Percentiles rank a stretch among this genome's conserved stretches.
phyloP scores from a whole-genome alignment of 2,888 invertebrate species.

The Iphiclides podalirius region DNA sequence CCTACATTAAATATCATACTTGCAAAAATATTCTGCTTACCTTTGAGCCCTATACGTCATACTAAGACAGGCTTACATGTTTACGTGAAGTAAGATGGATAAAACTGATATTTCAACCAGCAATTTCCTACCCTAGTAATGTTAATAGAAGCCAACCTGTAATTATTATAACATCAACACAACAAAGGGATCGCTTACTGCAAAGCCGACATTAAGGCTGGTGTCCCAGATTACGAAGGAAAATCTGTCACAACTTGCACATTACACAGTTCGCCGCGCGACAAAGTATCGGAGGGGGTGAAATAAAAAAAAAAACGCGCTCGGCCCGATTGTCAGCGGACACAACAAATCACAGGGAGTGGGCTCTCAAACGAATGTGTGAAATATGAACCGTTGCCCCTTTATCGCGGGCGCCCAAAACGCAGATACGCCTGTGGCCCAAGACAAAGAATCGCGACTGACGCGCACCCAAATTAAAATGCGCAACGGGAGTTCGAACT shows the following conservation, averaged over 20 bases:
- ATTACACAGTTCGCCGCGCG: slow-evolving; percentile 24
- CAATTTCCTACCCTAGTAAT: too few species aligned
- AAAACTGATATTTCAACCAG: too few species aligned
- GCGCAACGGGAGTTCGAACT: too few species aligned
- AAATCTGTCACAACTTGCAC: slow-evolving; percentile 20
- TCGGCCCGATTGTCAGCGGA: slow-evolving; percentile 39
- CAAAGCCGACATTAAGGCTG: too few species aligned
- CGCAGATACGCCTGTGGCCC: slow-evolving; percentile 45
- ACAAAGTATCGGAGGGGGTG: slow-evolving; percentile 7
- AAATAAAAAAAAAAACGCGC: slow-evolving; percentile 43
- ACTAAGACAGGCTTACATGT: too few species aligned
- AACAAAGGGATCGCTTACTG: too few species aligned
- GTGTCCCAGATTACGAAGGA: slow-evolving; percentile 8
- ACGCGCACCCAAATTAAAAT: slow-evolving; percentile 8
- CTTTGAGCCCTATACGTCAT: too few species aligned
- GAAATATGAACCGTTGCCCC: slow-evolving; percentile 55
- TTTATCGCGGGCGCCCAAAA: slow-evolving; percentile 55
- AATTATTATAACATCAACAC: too few species aligned
- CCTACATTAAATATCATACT: too few species aligned
- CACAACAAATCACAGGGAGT: slow-evolving; percentile 56
- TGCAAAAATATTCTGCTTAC: too few species aligned
- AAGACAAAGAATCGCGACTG: slow-evolving; percentile 33
- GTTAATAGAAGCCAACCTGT: too few species aligned
- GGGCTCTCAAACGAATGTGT: slow-evolving; percentile 57
- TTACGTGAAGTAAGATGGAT: too few species aligned